phyloP scores from a whole-genome alignment of 2,888 invertebrate genomes.

The Eristalis intricaria region DNA sequence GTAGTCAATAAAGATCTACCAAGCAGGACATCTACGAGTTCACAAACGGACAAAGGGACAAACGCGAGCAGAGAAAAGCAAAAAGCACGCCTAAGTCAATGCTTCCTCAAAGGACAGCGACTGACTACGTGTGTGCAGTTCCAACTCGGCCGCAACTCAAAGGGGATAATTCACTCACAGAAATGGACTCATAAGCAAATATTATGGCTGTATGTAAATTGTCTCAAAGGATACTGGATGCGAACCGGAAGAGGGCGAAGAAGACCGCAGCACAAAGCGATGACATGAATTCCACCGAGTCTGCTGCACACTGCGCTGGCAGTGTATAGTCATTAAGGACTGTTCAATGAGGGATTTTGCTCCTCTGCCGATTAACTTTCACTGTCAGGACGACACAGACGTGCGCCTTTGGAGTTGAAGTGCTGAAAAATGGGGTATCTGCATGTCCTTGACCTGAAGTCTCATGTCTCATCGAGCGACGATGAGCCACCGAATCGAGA shows the following conservation, averaged over 20 bases:
- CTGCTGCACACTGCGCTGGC: not conserved
- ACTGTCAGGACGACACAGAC: not conserved
- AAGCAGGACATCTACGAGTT: conserved; percentile 31
- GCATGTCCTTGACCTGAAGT: conserved; percentile 16
- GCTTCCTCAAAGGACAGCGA: conserved; percentile 47
- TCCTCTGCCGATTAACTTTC: not conserved
- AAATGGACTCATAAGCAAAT: conserved; percentile 62
- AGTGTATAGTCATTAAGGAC: not conserved
- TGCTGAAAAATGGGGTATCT: not conserved
- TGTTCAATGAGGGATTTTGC: not conserved
- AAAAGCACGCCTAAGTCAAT: conserved; percentile 24
- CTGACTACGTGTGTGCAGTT: conserved; percentile 50
- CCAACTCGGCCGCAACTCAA: conserved; percentile 54
- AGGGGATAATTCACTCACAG: conserved; percentile 58
- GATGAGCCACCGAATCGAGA: not conserved
- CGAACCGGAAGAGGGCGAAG: conserved; percentile 11
- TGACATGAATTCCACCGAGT: conserved; percentile 13
- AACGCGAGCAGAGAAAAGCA: not conserved
- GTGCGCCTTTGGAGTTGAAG: too few species aligned
- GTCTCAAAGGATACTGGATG: conserved; percentile 14
- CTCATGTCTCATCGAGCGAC: conserved; percentile 3
- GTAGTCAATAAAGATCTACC: conserved; percentile 69
- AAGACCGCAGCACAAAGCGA: not conserved
- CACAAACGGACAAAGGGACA: conserved; percentile 8
- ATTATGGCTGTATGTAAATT: conserved; percentile 65